Conservation (phyloP, 2,797 vertebrate species). For the Semaprochilodus insignis region DNA sequence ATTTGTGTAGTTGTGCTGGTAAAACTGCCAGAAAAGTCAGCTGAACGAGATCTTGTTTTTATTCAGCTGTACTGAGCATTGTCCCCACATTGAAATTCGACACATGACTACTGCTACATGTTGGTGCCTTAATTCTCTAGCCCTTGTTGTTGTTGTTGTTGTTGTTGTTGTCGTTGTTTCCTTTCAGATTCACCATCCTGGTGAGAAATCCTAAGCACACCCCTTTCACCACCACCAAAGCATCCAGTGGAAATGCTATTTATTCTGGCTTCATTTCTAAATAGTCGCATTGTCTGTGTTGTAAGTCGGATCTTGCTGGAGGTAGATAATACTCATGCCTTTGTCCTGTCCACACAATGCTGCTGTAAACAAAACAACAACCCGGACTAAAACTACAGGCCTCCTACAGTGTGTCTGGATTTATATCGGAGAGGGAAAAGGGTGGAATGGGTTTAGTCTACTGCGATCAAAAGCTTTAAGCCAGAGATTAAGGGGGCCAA, state of each 20-base stretch:
- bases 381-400: too few species aligned
- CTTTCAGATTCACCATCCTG: too few species aligned
- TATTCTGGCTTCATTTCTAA: background rate
- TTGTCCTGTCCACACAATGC: conserved; percentile 2
- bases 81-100: too few species aligned
- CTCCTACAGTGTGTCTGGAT: background rate
- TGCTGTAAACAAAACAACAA: conserved; percentile 5
- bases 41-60: too few species aligned
- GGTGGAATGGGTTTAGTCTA: background rate
- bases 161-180: too few species aligned
- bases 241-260: too few species aligned
- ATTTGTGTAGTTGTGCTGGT: background rate
- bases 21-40: background rate
- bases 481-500: background rate
- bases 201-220: too few species aligned
- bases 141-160: too few species aligned
- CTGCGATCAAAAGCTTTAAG: background rate
- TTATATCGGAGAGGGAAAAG: background rate
- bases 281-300: background rate
- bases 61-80: too few species aligned
- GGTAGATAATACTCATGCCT: background rate
- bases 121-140: too few species aligned
- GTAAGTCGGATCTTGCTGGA: background rate
- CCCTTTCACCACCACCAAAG: too few species aligned
- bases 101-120: too few species aligned